Conservation (phyloP, 2,888 invertebrate genomes). For the Drosophila putrida region DNA sequence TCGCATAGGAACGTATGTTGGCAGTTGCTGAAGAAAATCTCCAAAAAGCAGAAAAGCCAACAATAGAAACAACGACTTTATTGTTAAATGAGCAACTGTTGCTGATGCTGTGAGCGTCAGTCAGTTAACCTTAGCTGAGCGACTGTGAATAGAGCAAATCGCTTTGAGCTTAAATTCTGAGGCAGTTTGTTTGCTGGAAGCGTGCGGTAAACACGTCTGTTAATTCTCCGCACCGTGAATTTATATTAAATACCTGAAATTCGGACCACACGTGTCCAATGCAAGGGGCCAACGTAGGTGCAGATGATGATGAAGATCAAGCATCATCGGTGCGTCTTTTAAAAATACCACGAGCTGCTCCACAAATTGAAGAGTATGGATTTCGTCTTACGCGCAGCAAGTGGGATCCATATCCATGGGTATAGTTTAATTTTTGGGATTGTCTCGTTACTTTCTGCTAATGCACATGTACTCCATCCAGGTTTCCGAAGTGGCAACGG, state of each 20-base stretch:
- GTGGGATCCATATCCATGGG: constrained; percentile 94
- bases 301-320: constrained; percentile 52
- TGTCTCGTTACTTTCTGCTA: constrained; percentile 1
- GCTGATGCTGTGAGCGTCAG: constrained; percentile 41
- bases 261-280: constrained; percentile 37
- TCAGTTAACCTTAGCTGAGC: constrained; percentile 10
- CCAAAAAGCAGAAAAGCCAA: constrained; percentile 24
- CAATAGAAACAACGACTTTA: constrained; percentile 10
- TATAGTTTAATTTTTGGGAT: constrained; percentile 66
- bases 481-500: constrained; percentile 88
- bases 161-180: constrained; percentile 44
- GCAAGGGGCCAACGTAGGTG: constrained; percentile 8
- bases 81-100: constrained; percentile 22
- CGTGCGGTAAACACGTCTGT: constrained; percentile 61
- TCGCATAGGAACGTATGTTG: constrained; percentile 4
- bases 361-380: constrained; percentile 87
- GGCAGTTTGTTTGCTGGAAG: constrained; percentile 61
- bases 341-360: constrained; percentile 87
- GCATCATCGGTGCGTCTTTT: constrained; percentile 84
- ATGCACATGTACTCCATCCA: constrained; percentile 59
- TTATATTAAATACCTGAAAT: constrained; percentile 5
- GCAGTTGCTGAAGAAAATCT: constrained; percentile 21
- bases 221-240: constrained; percentile 16
- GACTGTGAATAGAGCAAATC: constrained; percentile 33
- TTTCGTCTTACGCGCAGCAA: constrained; percentile 91